phyloP scores from a whole-genome alignment of 2,797 vertebrate genomes.

The Oreortyx pictus region DNA sequence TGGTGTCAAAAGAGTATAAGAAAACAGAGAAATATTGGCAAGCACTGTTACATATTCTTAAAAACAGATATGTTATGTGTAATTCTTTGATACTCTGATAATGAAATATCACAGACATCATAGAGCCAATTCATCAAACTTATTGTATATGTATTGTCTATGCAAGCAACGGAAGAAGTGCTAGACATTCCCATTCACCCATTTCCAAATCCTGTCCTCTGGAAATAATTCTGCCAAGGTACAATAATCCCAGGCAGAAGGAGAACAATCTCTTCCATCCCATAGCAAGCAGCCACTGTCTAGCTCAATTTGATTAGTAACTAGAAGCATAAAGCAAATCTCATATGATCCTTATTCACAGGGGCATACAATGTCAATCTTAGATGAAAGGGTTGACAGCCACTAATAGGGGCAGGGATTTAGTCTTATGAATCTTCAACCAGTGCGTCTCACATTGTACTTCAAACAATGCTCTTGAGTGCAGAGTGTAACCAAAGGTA shows the following conservation, averaged over 20 bases:
- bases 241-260: not conserved
- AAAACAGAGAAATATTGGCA: slow-evolving; percentile 19
- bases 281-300: not conserved
- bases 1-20: slow-evolving; percentile 26
- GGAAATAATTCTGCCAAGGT: not conserved
- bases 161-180: not conserved
- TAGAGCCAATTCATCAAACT: not conserved
- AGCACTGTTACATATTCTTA: not conserved
- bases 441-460: not conserved
- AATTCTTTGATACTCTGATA: not conserved
- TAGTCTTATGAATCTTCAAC: not conserved
- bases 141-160: not conserved
- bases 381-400: not conserved
- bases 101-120: not conserved
- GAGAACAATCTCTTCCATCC: not conserved
- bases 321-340: not conserved
- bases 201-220: not conserved
- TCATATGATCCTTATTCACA: not conserved
- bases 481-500: not conserved
- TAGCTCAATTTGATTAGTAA: not conserved
- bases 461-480: not conserved
- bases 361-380: not conserved
- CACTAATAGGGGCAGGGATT: not conserved
- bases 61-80: not conserved
- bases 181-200: not conserved